Conservation (phyloP, 2,113 vertebrate genomes). For the Callipepla squamata region DNA sequence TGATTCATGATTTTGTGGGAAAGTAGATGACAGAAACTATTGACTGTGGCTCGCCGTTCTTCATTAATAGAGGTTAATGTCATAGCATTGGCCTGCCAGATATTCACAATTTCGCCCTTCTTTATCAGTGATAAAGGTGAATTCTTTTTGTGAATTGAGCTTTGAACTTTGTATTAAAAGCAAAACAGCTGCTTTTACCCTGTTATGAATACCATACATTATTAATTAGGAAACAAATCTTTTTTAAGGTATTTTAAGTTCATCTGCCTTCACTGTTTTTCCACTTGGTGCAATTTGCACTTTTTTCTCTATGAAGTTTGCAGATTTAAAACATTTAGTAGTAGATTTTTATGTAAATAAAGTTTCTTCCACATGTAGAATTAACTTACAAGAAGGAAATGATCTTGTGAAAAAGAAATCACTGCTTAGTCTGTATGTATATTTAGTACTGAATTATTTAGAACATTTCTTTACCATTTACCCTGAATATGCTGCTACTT, state of each 20-base stretch:
- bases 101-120: neutral
- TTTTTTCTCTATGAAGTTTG: neutral
- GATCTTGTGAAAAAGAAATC: neutral
- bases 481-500: neutral
- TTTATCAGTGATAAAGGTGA: neutral
- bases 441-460: neutral
- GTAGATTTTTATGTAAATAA: neutral
- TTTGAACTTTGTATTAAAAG: neutral
- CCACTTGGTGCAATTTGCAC: neutral
- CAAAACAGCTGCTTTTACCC: neutral
- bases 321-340: neutral
- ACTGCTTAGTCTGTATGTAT: neutral
- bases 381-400: neutral
- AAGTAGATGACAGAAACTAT: neutral
- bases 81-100: neutral
- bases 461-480: neutral
- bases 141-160: neutral
- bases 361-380: neutral
- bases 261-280: accelerated
- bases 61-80: neutral
- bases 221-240: neutral
- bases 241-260: neutral
- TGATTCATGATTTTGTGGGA: neutral
- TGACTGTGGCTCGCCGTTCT: neutral
- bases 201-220: neutral